Evolutionary conservation across 1,140 invertebrate species (phyloP).

Genomic region (Megalopta genalis): DNA sequence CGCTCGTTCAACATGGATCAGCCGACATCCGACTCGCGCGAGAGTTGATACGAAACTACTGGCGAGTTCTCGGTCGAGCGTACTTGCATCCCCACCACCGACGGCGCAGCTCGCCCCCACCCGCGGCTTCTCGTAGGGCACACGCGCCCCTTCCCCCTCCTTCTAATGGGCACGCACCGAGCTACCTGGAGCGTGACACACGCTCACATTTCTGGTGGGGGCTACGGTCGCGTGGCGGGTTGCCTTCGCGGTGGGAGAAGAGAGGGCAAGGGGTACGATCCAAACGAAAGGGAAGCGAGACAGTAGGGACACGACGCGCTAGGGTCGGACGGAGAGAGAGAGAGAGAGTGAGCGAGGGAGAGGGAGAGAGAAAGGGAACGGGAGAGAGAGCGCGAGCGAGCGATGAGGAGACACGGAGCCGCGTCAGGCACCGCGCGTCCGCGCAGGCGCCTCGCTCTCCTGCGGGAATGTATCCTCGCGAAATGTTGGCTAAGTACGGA

Average conservation of each 20-base stretch:
- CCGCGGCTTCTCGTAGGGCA: conserved; percentile 56
- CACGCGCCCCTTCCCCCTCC: conserved; percentile 75
- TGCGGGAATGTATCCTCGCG: conserved; percentile 38
- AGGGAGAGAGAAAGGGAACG: too few relatives aligned
- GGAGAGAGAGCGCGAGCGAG: neutral
- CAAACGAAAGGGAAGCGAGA: conserved; percentile 15
- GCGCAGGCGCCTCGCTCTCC: conserved; percentile 47
- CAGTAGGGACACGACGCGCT: neutral
- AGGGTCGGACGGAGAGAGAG: neutral
- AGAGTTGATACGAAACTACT: conserved; percentile 74
- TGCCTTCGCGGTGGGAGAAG: conserved; percentile 57
- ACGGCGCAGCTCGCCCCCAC: conserved; percentile 35
- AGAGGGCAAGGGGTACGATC: conserved; percentile 16
- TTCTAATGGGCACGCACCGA: conserved; percentile 70
- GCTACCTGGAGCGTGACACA: conserved; percentile 75
- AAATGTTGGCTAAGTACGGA: conserved; percentile 52
- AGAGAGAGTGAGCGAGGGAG: too few relatives aligned
- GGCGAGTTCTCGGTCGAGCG: conserved; percentile 66
- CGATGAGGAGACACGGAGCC: too few relatives aligned
- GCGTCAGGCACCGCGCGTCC: neutral
- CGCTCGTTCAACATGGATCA: conserved; percentile 17
- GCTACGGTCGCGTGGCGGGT: conserved; percentile 77
- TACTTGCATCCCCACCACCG: conserved; percentile 58
- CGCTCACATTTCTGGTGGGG: conserved; percentile 68
- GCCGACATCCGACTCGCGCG: conserved; percentile 58